phyloP scores from a whole-genome alignment of 2,113 vertebrate genomes.

The Oreochromis tanganicae region DNA sequence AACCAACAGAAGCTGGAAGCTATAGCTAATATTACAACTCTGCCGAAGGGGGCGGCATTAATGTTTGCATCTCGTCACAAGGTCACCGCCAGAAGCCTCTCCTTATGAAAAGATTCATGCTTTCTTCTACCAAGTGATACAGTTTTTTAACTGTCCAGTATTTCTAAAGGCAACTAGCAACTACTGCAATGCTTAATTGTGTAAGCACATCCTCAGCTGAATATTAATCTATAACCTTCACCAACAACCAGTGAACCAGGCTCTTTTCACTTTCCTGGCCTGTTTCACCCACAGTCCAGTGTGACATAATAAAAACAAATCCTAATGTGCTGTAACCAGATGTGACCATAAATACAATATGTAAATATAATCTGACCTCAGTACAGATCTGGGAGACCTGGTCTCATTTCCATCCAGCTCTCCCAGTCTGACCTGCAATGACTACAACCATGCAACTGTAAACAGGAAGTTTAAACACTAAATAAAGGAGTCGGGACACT shows the following conservation, averaged over 20 bases:
- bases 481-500: background rate
- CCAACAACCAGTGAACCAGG: background rate
- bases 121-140: background rate
- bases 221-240: background rate
- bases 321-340: background rate
- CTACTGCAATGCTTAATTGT: background rate
- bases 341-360: background rate
- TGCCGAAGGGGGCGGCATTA: background rate
- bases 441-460: background rate
- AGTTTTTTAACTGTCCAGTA: background rate
- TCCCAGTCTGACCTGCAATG: background rate
- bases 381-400: background rate
- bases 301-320: background rate
- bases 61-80: background rate
- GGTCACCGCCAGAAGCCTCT: background rate
- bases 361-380: background rate
- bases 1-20: background rate
- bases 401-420: background rate
- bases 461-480: background rate
- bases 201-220: background rate
- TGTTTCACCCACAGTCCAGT: background rate
- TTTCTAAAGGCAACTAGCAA: background rate
- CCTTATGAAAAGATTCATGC: background rate
- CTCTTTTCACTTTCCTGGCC: background rate
- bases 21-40: background rate